Evolutionary conservation across 2,888 invertebrate genomes (phyloP), one percentile per base, ranked within the genome.

Genomic region (Zygogramma bicolorata): DNA sequence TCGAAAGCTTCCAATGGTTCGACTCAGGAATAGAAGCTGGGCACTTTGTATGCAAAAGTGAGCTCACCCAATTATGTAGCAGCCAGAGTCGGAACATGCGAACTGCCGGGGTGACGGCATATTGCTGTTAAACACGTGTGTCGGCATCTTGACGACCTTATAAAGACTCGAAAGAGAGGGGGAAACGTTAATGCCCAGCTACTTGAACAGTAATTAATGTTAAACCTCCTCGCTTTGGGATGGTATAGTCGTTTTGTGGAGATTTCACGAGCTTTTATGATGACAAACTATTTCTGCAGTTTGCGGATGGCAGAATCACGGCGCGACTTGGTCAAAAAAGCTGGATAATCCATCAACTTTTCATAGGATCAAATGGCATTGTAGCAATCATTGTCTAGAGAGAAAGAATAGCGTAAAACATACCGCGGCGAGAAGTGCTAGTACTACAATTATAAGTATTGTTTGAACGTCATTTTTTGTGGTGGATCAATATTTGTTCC

Each of bases 121-220:
- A 69, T 71, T 65, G 74, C 70, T 69, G 69, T 76, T 71, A 65
- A 75, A 77, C 78, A 78, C 80, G 78, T 80, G 77, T 75, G 71
- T 66, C 70, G 68, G 68, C 74, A 77, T 75, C 71, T 77, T 76
- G 75, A 77, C 67, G 76, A 71, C 73, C 75, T 73, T 68, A 75
- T 76, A 75, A 31, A 69, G 70, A 62, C 65, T 66, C 42, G n/a
- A n/a, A n/a, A 25, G 65, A 61, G 57, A 68, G 29, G 46, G 27
- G 65, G 59, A 49, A 60, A 34, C 65, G 20, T 27, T 53, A 22
- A 66, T 68, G 69, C 49, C 69, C 65, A 62, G 40, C 13, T 63
- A 61, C 57, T 60, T 70, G 63, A 68, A 79, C 76, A 77, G 79
- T 80, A 73, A 73, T 73, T 69, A 73, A 40, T 57, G 61, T 69